phyloP scores from a whole-genome alignment of 1,140 invertebrate genomes.

The Rhysida immarginata region DNA sequence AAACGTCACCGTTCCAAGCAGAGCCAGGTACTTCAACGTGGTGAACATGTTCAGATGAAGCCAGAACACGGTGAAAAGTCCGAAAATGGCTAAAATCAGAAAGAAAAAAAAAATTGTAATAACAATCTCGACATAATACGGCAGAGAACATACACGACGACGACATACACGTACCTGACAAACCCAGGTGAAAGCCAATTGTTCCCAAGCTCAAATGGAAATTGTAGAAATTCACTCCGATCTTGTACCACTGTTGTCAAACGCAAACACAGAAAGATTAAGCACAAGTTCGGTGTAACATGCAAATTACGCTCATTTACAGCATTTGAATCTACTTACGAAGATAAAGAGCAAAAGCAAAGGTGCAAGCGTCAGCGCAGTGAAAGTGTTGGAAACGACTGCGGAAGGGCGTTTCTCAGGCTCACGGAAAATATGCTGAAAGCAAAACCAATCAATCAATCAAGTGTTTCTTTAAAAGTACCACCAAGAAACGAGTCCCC shows the following conservation, averaged over 20 bases:
- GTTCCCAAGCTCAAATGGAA: slow-evolving; percentile 63
- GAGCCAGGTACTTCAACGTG: slow-evolving; percentile 75
- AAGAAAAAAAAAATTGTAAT: not conserved
- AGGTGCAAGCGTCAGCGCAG: slow-evolving; percentile 61
- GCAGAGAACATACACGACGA: no score
- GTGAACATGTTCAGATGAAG: slow-evolving; percentile 86
- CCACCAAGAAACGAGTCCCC: slow-evolving; percentile 1
- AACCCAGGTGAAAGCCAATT: slow-evolving; percentile 70
- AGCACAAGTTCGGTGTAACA: no score
- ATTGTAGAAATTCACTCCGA: slow-evolving; percentile 77
- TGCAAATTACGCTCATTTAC: no score
- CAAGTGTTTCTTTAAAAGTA: slow-evolving; percentile 11
- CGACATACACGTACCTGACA: no score
- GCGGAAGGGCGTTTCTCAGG: slow-evolving; percentile 79
- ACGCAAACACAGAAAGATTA: no score
- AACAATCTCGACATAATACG: not conserved
- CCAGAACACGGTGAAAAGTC: slow-evolving; percentile 80
- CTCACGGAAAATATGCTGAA: slow-evolving; percentile 74
- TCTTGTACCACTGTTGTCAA: slow-evolving; percentile 55
- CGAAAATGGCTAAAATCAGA: slow-evolving; percentile 52
- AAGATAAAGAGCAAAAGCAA: slow-evolving; percentile 65
- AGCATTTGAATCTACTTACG: slow-evolving; percentile 33
- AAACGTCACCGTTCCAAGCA: slow-evolving; percentile 71
- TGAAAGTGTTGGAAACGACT: slow-evolving; percentile 79
- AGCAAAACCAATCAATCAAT: slow-evolving; percentile 14